Evolutionary conservation across 2,888 invertebrate species (phyloP).

Genomic region (Cheilosia variabilis): DNA sequence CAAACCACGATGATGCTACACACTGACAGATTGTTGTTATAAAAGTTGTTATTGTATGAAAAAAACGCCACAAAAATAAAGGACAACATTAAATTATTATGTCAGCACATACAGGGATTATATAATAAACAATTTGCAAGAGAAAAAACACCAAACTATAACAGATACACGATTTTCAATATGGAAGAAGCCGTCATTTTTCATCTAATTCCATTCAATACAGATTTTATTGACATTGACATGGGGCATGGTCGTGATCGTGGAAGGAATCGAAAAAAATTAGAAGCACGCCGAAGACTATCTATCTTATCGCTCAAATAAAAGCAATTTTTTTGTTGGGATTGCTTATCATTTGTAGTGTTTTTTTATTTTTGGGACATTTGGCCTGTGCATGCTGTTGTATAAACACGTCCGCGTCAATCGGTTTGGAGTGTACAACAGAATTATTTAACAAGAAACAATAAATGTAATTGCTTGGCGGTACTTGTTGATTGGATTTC

Average conservation of each 20-base stretch:
- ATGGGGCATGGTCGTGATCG: slow-evolving; percentile 34
- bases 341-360: slow-evolving; percentile 15
- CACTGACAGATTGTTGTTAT: slow-evolving; percentile 16
- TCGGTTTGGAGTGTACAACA: neutral
- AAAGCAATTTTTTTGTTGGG: slow-evolving; percentile 8
- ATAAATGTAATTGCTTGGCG: neutral
- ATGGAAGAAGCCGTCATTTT: slow-evolving; percentile 31
- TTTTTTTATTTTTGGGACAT: slow-evolving; percentile 21
- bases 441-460: slow-evolving; percentile 5
- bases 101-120: slow-evolving; percentile 63
- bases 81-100: slow-evolving; percentile 50
- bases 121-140: slow-evolving; percentile 59
- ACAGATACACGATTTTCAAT: slow-evolving; percentile 42
- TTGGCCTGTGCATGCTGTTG: slow-evolving; percentile 36
- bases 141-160: slow-evolving; percentile 12
- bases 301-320: slow-evolving; percentile 61
- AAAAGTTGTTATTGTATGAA: slow-evolving; percentile 40
- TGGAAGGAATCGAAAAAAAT: slow-evolving; percentile 3
- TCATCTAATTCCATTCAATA: slow-evolving; percentile 41
- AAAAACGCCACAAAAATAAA: slow-evolving; percentile 18
- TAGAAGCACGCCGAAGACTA: neutral
- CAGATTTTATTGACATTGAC: slow-evolving; percentile 26
- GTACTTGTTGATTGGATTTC: neutral
- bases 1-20: slow-evolving; percentile 2
- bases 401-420: neutral